Conservation (phyloP, 2,797 vertebrate species). For the Limnodromus scolopaceus region DNA sequence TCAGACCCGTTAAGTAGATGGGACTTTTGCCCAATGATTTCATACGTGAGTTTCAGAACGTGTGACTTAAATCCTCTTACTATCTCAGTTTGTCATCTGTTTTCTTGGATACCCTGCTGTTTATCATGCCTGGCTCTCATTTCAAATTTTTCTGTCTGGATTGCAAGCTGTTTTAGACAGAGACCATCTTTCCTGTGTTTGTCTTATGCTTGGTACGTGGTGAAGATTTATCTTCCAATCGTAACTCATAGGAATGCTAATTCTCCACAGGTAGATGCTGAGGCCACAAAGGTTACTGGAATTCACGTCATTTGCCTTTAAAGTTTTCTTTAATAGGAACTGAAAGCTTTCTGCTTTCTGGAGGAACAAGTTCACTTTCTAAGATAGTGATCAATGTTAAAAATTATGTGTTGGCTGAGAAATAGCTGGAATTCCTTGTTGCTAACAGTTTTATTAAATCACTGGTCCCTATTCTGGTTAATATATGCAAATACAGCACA, state of each 20-base stretch:
- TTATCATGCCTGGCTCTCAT: not conserved
- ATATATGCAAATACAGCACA: not conserved
- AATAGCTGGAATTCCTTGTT: not conserved
- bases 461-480: not conserved
- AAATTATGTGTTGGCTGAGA: not conserved
- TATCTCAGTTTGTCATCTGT: not conserved
- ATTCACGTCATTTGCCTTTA: not conserved
- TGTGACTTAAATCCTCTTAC: not conserved
- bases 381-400: not conserved
- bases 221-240: not conserved
- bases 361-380: not conserved
- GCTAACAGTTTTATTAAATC: not conserved
- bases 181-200: not conserved
- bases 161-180: not conserved
- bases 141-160: not conserved
- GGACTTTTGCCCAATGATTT: not conserved
- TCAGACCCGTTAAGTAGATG: not conserved
- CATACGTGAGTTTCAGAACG: not conserved
- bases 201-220: not conserved
- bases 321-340: not conserved
- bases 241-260: not conserved
- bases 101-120: not conserved
- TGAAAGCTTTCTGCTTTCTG: not conserved
- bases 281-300: not conserved
- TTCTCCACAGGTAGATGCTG: not conserved